Conservation (phyloP, 2,797 vertebrate genomes). For the Schizopygopsis pylzovi region DNA sequence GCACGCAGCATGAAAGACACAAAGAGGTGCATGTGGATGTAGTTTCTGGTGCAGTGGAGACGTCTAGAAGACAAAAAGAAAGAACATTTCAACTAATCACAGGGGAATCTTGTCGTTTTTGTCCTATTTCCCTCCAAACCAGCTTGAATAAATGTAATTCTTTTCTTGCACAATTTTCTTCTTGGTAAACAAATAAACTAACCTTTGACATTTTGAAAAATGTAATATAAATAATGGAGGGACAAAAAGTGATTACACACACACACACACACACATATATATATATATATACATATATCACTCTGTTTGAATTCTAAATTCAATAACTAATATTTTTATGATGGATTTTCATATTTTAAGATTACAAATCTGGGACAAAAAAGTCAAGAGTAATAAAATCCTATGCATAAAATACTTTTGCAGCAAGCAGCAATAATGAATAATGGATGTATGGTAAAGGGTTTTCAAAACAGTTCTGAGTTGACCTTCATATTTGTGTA, state of each 20-base stretch:
- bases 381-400: neutral
- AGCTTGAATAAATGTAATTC: neutral
- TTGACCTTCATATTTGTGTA: neutral
- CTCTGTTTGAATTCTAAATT: neutral
- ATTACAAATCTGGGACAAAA: neutral
- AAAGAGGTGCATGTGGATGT: slow-evolving; percentile 91
- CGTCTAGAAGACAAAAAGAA: slow-evolving; percentile 71
- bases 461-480: neutral
- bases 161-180: too few relatives aligned
- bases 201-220: too few relatives aligned
- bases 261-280: too few relatives aligned
- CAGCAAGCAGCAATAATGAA: neutral
- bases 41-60: slow-evolving; percentile 89
- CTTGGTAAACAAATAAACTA: neutral
- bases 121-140: neutral
- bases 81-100: too few relatives aligned
- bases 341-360: neutral
- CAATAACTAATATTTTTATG: neutral
- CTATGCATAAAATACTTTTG: neutral
- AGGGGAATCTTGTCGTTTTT: neutral
- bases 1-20: slow-evolving; percentile 90
- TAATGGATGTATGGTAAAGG: neutral
- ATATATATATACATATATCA: too few relatives aligned
- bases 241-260: too few relatives aligned
- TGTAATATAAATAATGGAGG: too few relatives aligned